Base-by-base conservation (phyloP, 1,140 invertebrate genomes). In the Dinoponera quadriceps region DNA sequence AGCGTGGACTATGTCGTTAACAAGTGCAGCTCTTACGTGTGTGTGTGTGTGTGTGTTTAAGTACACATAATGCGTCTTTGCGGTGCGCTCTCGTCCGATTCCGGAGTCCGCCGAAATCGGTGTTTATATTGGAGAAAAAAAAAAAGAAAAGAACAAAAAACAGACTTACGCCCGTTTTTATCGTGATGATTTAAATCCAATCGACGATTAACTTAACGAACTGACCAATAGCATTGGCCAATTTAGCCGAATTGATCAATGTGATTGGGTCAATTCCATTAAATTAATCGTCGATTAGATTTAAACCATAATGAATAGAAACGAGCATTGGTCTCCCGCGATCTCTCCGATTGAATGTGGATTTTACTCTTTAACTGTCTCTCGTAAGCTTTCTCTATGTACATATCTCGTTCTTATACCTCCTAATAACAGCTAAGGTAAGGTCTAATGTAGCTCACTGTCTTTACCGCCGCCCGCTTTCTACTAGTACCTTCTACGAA, bases 1-100 rank as follows among this genome's bases (percentile, higher is more conserved):
- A 91, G 88, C 87, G 88, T 91, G 89, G 88, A 89, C 87, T 90
- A 92, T 89, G 29, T 88, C 78, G 62, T 92, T 44, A 92, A 92
- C 90, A 89, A 89, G 89, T 91, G 89, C 87, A 65, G 74, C 83
- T 86, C 84, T n/a, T 54, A 33, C 71, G 80, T 69, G 13, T 80
- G 83, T 81, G 59, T 81, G 13, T 80, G 83, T 81, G 59, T 81
- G 80, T 69, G 13, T 80, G 83, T 81, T 54, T 81, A 78, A 55
- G 77, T 81, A 81, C 62, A 82, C 80, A 44, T 85, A n/a, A 88
- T 49, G 54, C 74, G 51, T 62, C 49, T 51, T 69, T 54, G 83
- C 75, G 49, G 81, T 62, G 73, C 59, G 48, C 55, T 57, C n/a
- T 29, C 44, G 20, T 29, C 25, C 59, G 81, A 77, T 66, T 82